Percentiles rank a stretch among this genome's conserved stretches.
Evolutionary conservation across 2,113 vertebrate species (phyloP).

Genomic region (Perca flavescens): DNA sequence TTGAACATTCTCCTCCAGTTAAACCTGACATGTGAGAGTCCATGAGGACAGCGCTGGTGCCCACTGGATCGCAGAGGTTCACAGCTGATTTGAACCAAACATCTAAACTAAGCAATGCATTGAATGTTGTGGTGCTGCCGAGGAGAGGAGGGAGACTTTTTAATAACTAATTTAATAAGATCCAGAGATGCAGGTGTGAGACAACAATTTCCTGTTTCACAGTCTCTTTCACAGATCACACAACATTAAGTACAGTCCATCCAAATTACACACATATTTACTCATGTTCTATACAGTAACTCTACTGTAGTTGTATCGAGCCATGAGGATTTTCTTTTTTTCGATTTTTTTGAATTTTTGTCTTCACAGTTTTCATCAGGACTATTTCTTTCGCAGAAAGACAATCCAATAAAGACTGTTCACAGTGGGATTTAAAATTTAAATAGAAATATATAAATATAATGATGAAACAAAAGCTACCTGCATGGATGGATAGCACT

Average conservation of each 20-base stretch:
- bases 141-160: not conserved
- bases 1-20: not conserved
- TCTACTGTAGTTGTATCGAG: not conserved
- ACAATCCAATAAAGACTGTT: not conserved
- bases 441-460: not conserved
- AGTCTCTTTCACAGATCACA: not conserved
- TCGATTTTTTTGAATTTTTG: not conserved
- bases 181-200: conserved; percentile 15
- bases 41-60: conserved; percentile 12
- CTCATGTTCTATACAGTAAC: not conserved
- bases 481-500: not conserved
- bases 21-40: conserved; percentile 2
- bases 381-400: not conserved
- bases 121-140: not conserved
- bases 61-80: not conserved
- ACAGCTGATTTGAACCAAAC: conserved; percentile 13
- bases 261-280: not conserved
- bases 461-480: not conserved
- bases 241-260: not conserved
- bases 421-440: not conserved
- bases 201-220: not conserved
- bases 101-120: not conserved
- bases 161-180: not conserved
- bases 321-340: not conserved
- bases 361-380: not conserved